phyloP scores from a whole-genome alignment of 1,140 invertebrate genomes.

The Eurytemora carolleeae region DNA sequence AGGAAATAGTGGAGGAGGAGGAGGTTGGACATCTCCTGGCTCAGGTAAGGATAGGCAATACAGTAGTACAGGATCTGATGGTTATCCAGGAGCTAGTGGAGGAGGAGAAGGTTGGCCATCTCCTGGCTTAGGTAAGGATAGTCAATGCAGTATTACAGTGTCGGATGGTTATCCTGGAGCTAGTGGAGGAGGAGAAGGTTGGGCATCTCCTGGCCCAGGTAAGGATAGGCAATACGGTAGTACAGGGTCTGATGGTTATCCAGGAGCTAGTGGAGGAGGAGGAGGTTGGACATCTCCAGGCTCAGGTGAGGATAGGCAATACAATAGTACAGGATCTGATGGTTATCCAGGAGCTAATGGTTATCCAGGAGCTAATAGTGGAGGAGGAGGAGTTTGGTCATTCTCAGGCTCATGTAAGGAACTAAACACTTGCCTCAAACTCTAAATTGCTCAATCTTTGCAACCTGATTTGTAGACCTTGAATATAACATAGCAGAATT shows the following conservation, averaged over 20 bases:
- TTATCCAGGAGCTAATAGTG: background rate
- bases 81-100: conserved; percentile 16
- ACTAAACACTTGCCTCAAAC: no score
- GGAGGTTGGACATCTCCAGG: conserved; percentile 17
- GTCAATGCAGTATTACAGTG: background rate
- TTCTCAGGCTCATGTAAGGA: conserved; percentile 3
- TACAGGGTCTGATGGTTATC: background rate
- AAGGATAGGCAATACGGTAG: conserved; percentile 1
- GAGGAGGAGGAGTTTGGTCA: conserved; percentile 13
- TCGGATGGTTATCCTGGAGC: conserved; percentile 16
- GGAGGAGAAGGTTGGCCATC: conserved; percentile 16
- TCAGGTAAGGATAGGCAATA: background rate
- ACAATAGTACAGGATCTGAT: background rate
- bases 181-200: conserved; percentile 17
- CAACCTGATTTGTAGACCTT: no score
- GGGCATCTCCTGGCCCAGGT: conserved; percentile 17
- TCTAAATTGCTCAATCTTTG: no score
- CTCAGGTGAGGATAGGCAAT: conserved; percentile 13
- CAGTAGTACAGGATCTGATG: conserved; percentile 3
- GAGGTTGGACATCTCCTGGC: conserved; percentile 17
- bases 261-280: conserved; percentile 3
- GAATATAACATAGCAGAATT: no score
- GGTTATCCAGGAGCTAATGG: background rate
- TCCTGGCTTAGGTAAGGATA: conserved; percentile 15
- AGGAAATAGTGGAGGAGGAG: background rate